Conservation (phyloP, 2,113 vertebrate genomes). For the Hippocampus mohnikei region DNA sequence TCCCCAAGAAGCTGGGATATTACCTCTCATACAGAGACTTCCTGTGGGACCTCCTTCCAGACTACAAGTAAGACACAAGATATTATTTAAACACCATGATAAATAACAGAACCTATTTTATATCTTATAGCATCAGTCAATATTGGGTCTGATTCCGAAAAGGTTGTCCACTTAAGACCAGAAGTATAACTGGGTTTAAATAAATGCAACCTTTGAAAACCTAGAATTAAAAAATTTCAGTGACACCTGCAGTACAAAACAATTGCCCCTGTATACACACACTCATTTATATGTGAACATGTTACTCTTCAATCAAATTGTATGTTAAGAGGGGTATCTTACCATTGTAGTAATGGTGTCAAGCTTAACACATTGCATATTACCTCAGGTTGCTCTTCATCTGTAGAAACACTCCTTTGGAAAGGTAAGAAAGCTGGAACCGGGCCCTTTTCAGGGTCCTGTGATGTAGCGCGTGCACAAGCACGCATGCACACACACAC, state of each 20-base stretch:
- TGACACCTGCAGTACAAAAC: no score
- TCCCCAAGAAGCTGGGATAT: slow-evolving; percentile 15
- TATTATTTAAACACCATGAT: slow-evolving; percentile 1
- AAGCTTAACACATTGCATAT: background rate
- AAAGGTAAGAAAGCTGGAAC: slow-evolving; percentile 86
- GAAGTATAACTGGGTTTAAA: no score
- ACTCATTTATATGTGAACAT: no score
- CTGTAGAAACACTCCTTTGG: slow-evolving; percentile 85
- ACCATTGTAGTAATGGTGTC: background rate
- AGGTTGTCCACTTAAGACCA: no score
- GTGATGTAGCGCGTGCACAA: background rate
- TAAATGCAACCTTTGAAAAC: no score
- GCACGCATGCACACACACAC: no score
- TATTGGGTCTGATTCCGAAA: no score
- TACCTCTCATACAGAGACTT: slow-evolving; percentile 89
- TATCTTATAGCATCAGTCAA: no score
- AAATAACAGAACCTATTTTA: background rate
- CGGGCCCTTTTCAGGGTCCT: slow-evolving; percentile 88
- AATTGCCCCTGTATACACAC: no score
- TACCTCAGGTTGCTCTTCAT: slow-evolving; percentile 84
- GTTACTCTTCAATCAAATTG: no score
- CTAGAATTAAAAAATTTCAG: no score
- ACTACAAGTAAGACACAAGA: slow-evolving; percentile 56
- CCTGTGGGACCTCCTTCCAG: slow-evolving; percentile 79
- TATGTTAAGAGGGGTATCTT: no score